Percentiles rank a stretch among this genome's conserved stretches.
Evolutionary conservation across 1,140 invertebrate genomes (phyloP).

Genomic region (Cyphomyrmex costatus): DNA sequence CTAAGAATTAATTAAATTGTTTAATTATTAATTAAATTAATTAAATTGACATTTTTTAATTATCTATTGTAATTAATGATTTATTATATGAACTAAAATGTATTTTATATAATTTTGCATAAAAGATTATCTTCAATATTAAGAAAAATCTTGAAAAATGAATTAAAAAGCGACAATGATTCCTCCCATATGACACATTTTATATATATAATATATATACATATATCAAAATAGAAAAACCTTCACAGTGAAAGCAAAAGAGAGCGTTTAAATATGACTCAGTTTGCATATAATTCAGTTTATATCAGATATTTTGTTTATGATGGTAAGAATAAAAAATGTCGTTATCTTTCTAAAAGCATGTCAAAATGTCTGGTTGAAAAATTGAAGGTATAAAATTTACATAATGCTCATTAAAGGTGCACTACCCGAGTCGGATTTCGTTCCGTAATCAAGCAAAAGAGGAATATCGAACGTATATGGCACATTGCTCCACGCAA

Average conservation of each 20-base stretch:
- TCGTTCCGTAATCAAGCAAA: conserved; percentile 14
- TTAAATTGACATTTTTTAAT: background rate
- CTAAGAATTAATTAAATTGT: background rate
- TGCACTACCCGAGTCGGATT: background rate
- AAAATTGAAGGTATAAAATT: conserved; percentile 8
- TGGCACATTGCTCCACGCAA: background rate
- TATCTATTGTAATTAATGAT: background rate
- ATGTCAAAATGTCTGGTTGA: background rate
- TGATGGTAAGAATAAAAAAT: conserved; percentile 18
- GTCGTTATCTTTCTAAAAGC: background rate
- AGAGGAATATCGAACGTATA: conserved; percentile 3
- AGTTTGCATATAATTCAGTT: conserved; percentile 41
- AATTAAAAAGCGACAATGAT: background rate
- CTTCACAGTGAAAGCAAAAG: conserved; percentile 16
- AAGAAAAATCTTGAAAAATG: background rate
- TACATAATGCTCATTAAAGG: conserved; percentile 23
- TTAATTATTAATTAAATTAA: too few relatives aligned
- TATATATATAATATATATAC: background rate
- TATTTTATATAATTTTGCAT: background rate
- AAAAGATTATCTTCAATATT: background rate
- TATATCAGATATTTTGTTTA: conserved; percentile 6
- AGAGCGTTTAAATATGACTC: conserved; percentile 16
- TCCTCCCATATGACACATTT: too few relatives aligned
- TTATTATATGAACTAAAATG: background rate
- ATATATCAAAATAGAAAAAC: background rate